Percentiles rank a stretch among this genome's conserved stretches.
Evolutionary conservation across 2,113 vertebrate species (phyloP).

Genomic region (Amphiprion percula): DNA sequence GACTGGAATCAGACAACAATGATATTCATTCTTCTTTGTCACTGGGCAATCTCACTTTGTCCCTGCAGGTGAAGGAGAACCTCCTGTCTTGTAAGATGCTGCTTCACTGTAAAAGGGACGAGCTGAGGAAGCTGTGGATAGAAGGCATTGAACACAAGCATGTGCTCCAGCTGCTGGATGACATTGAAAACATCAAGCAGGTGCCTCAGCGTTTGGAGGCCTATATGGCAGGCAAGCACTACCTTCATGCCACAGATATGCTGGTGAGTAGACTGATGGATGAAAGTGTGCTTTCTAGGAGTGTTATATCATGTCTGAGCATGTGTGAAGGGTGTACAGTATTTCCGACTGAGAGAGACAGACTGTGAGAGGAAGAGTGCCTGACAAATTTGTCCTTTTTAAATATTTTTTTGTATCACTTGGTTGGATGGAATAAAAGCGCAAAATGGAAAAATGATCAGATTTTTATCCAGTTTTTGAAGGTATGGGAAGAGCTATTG

Average conservation of each 20-base stretch:
- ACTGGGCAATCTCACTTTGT: slow-evolving; percentile 1
- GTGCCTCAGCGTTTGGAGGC: slow-evolving; percentile 95
- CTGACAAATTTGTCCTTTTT: neutral
- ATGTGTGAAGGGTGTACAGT: neutral
- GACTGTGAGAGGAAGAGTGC: neutral
- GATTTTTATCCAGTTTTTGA: slow-evolving; percentile 9
- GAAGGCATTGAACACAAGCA: slow-evolving; percentile 99
- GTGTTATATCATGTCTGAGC: neutral
- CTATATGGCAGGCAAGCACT: slow-evolving; percentile 96
- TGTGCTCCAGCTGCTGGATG: slow-evolving; percentile 95
- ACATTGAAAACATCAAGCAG: slow-evolving; percentile 99
- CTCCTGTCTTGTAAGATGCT: slow-evolving; percentile 98
- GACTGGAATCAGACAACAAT: too few species aligned
- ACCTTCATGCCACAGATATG: slow-evolving; percentile 97
- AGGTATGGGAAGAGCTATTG: slow-evolving; percentile 7
- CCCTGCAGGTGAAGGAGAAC: slow-evolving; percentile 95
- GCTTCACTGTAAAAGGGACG: slow-evolving; percentile 96
- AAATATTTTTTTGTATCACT: neutral
- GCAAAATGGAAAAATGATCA: slow-evolving; percentile 15
- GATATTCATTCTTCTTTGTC: neutral
- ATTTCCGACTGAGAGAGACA: neutral
- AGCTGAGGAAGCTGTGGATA: slow-evolving; percentile 98
- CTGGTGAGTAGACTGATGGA: slow-evolving; percentile 87
- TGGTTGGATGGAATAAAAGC: neutral
- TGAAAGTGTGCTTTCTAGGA: neutral